Conservation (phyloP, 2,888 invertebrate species). For the Kuschelorhynchus macadamiae region DNA sequence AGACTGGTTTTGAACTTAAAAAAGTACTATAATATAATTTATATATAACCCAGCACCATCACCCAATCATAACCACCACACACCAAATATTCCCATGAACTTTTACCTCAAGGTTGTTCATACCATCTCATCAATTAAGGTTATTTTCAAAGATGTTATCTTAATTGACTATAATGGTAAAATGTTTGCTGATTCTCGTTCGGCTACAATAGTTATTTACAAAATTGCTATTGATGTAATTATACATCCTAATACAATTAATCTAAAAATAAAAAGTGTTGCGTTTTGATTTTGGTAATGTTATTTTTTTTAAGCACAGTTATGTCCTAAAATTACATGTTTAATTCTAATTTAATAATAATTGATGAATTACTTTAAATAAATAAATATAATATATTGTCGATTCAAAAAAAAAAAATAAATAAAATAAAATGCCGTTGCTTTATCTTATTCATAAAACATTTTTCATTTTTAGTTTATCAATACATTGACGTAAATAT, state of each 20-base stretch:
- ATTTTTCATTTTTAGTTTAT: too few species aligned
- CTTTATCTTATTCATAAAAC: too few species aligned
- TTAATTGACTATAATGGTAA: constrained; percentile 11
- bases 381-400: too few species aligned
- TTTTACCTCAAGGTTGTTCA: constrained; percentile 42
- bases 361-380: too few species aligned
- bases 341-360: too few species aligned
- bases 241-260: background rate
- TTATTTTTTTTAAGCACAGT: too few species aligned
- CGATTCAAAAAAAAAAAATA: too few species aligned
- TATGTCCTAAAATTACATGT: too few species aligned
- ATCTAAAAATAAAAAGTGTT: constrained; percentile 27
- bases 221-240: constrained; percentile 14
- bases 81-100: constrained; percentile 52
- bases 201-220: constrained; percentile 27
- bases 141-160: constrained; percentile 23
- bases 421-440: too few species aligned
- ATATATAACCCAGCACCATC: constrained; percentile 58
- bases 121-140: constrained; percentile 27
- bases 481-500: too few species aligned
- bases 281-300: background rate
- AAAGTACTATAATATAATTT: too few species aligned
- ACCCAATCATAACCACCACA: constrained; percentile 62
- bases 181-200: constrained; percentile 20
- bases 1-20: background rate